These are phyloP conservation scores for Drosophila carrolli DNA, from an alignment of 1,140 invertebrate species.

Conservation along the genomic window DNA sequence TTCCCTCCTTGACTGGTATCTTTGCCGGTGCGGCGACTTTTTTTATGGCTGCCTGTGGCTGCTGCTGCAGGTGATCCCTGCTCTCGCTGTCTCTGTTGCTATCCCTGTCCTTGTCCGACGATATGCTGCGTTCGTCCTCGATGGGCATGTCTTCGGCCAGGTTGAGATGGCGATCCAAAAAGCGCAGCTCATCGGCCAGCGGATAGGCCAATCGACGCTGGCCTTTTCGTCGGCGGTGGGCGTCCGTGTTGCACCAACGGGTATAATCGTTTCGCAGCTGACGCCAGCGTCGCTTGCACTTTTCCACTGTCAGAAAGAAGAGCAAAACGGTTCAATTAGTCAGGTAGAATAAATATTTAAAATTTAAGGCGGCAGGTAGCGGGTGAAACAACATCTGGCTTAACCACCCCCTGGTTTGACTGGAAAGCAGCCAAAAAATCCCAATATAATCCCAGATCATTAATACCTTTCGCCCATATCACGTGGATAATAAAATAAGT, in stretches of 20 bases:
- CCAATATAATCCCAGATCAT: not conserved
- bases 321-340: not conserved
- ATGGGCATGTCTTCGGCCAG: not conserved
- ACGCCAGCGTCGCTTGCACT: conserved; percentile 68
- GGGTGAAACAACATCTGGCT: not conserved
- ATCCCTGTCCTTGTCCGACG: conserved; percentile 22
- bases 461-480: not conserved
- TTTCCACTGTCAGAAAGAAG: conserved; percentile 40
- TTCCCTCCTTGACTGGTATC: conserved; percentile 26
- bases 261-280: conserved; percentile 58
- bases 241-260: conserved; percentile 35
- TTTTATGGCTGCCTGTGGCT: conserved; percentile 22
- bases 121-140: conserved; percentile 15
- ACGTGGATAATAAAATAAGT: too few relatives aligned
- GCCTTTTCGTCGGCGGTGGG: conserved; percentile 18
- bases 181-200: conserved; percentile 42
- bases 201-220: conserved; percentile 26
- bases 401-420: conserved; percentile 9
- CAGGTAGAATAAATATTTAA: conserved; percentile 33
- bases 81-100: conserved; percentile 44
- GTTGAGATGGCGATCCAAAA: conserved; percentile 46
- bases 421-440: not conserved
- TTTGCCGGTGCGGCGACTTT: not conserved
- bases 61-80: conserved; percentile 8
- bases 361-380: conserved; percentile 15